Conservation (phyloP, 2,888 invertebrate genomes). For the Blastobasis lacticolella region DNA sequence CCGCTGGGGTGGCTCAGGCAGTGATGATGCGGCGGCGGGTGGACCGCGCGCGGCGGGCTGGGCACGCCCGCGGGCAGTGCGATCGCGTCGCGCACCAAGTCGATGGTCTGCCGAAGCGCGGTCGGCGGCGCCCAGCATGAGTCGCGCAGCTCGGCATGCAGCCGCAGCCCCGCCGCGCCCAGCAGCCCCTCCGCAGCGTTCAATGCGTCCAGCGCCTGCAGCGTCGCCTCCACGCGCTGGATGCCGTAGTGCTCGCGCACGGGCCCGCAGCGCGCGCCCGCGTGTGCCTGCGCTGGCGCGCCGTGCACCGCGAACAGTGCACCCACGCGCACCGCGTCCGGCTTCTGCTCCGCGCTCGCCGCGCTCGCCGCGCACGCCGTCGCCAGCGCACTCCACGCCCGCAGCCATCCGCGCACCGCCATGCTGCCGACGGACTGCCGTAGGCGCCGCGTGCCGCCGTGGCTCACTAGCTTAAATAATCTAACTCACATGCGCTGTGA, state of each 20-base stretch:
- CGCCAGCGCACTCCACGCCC: constrained; percentile 9
- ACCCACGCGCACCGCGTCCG: constrained; percentile 73
- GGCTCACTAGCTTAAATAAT: not conserved
- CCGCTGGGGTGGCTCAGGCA: not conserved
- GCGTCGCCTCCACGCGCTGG: constrained; percentile 77
- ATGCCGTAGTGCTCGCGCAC: constrained; percentile 85
- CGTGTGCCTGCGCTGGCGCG: constrained; percentile 39
- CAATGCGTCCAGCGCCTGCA: constrained; percentile 77
- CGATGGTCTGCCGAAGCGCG: constrained; percentile 84
- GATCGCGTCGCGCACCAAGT: constrained; percentile 81
- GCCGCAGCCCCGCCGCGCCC: constrained; percentile 48
- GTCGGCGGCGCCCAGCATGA: constrained; percentile 89
- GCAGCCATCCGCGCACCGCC: constrained; percentile 36
- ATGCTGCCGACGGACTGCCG: constrained; percentile 1
- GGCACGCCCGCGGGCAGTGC: constrained; percentile 41
- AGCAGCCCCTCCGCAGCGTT: constrained; percentile 74
- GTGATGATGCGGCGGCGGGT: constrained; percentile 7
- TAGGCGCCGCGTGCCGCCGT: not conserved
- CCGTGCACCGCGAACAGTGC: constrained; percentile 75
- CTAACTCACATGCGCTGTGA: not conserved
- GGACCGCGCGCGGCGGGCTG: constrained; percentile 11
- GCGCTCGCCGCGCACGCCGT: constrained; percentile 30
- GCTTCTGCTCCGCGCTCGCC: constrained; percentile 24
- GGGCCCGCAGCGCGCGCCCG: constrained; percentile 29
- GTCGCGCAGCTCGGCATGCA: constrained; percentile 83